Conservation (phyloP, 1,140 invertebrate species). For the Stegodyphus dumicola region DNA sequence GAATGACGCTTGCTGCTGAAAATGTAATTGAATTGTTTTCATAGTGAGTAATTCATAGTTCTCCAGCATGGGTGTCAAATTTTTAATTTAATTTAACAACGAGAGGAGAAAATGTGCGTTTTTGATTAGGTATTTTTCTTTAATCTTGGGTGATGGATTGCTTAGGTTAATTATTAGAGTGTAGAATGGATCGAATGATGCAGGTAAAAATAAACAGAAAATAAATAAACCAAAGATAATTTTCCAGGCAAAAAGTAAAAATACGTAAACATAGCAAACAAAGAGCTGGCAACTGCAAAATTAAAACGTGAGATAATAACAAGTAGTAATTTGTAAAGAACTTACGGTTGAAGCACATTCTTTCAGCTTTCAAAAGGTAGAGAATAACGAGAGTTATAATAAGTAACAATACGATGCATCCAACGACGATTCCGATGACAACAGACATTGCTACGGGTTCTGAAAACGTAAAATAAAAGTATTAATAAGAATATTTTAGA, state of each 20-base stretch:
- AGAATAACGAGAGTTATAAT: conserved; percentile 58
- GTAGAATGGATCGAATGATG: too few species aligned
- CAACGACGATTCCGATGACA: conserved; percentile 62
- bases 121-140: too few species aligned
- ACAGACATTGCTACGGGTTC: conserved; percentile 63
- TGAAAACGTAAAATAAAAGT: conserved; percentile 49
- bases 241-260: neutral
- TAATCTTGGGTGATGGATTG: too few species aligned
- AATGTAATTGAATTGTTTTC: conserved; percentile 47
- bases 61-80: conserved; percentile 16
- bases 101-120: too few species aligned
- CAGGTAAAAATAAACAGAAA: neutral
- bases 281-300: neutral
- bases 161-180: too few species aligned
- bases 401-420: conserved; percentile 60
- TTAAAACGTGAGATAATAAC: too few species aligned
- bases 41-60: conserved; percentile 17
- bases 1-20: conserved; percentile 37
- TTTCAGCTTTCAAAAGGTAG: conserved; percentile 62
- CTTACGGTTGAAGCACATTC: conserved; percentile 61
- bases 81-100: conserved; percentile 33
- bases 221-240: neutral
- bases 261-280: neutral
- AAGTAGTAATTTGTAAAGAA: neutral
- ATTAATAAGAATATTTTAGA: neutral